Conservation (phyloP, 2,797 vertebrate species). For the Brachymystax lenok region DNA sequence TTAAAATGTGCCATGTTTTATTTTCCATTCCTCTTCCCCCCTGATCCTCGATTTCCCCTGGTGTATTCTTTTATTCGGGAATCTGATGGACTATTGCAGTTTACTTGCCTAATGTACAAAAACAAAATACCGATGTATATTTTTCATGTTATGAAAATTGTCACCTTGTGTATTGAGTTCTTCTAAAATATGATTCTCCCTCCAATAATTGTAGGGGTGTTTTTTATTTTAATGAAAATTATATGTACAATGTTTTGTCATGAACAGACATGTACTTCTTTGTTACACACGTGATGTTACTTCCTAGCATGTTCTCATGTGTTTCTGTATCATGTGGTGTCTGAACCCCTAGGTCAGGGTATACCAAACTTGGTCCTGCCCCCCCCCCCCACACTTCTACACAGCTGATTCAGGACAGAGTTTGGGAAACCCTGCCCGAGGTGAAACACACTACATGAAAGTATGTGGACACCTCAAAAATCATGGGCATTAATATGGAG, state of each 20-base stretch:
- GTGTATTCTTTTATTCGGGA: conserved; percentile 69
- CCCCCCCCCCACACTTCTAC: too few relatives aligned
- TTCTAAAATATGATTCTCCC: conserved; percentile 94
- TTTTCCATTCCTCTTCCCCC: conserved; percentile 36
- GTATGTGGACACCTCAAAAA: too few relatives aligned
- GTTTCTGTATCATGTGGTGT: too few relatives aligned
- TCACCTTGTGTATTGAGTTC: conserved; percentile 84
- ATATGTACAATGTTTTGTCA: not conserved
- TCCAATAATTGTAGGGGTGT: conserved; percentile 76
- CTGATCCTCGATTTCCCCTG: conserved; percentile 62
- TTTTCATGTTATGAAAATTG: conserved; percentile 89
- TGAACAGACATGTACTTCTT: not conserved
- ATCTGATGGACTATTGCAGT: conserved; percentile 74
- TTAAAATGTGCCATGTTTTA: conserved; percentile 48
- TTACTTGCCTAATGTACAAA: conserved; percentile 95
- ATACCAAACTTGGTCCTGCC: too few relatives aligned
- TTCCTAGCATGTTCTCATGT: not conserved
- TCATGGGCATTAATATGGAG: too few relatives aligned
- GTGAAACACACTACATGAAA: too few relatives aligned
- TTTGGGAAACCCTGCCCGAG: too few relatives aligned
- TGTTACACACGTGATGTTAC: not conserved
- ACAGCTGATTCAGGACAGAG: too few relatives aligned
- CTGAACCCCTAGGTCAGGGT: too few relatives aligned
- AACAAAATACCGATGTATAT: conserved; percentile 98
- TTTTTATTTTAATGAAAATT: conserved; percentile 45